Conservation (phyloP, 2,797 vertebrate species). For the Chanos chanos region DNA sequence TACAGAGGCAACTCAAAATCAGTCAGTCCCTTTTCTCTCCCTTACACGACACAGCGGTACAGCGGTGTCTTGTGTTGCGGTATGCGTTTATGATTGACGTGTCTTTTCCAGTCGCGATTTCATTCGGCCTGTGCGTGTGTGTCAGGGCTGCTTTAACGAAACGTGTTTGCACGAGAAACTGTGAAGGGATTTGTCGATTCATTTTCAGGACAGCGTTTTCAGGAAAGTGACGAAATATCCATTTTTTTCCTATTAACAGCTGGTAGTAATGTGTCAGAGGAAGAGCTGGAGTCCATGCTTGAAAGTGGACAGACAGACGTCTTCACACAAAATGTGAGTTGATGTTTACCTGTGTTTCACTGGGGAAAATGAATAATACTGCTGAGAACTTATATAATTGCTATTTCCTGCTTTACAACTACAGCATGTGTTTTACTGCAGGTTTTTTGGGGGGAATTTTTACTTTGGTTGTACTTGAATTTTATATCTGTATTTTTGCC, state of each 20-base stretch:
- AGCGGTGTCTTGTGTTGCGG: too few species aligned
- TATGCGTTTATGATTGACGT: too few species aligned
- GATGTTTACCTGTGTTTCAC: background rate
- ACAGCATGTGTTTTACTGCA: too few species aligned
- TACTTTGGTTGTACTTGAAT: background rate
- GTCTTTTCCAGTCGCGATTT: too few species aligned
- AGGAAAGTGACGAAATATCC: background rate
- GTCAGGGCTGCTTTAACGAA: too few species aligned
- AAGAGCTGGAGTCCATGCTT: slow-evolving; percentile 83
- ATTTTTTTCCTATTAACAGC: too few species aligned
- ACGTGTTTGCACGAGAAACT: too few species aligned
- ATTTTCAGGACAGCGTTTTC: background rate
- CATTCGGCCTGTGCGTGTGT: too few species aligned
- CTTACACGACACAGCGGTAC: too few species aligned
- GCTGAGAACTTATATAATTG: too few species aligned
- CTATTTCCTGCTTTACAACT: too few species aligned
- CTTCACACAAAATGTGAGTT: slow-evolving; percentile 89
- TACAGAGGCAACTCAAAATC: slow-evolving; percentile 86
- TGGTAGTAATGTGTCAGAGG: slow-evolving; percentile 73
- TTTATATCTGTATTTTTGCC: background rate
- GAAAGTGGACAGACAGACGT: slow-evolving; percentile 87
- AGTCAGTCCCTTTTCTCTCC: slow-evolving; percentile 68
- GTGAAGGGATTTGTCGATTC: too few species aligned
- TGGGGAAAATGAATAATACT: background rate
- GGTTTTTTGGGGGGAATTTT: background rate